Evolutionary conservation across 2,113 vertebrate genomes (phyloP), one percentile per base, ranked within the genome.

Genomic region (Chloroceryle aenea): DNA sequence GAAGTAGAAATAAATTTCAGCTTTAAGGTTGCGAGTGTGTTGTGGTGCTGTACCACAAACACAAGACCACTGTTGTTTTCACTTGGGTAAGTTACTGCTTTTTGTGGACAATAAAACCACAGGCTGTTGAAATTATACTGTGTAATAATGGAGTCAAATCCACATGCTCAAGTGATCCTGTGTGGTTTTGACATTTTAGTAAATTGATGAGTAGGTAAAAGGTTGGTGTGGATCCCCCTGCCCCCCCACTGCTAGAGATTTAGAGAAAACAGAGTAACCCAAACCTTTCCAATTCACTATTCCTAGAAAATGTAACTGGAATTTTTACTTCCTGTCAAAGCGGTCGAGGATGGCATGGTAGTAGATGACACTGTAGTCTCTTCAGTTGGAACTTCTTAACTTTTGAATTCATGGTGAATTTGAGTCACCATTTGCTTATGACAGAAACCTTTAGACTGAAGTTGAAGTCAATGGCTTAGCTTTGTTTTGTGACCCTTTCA

Each of bases 81-180:
- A 30, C 80, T 91, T 88, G 74, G 82, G 62, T 83, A 82, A 95
- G 80, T 91, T 83, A 85, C n/a, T 94, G 83, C 90, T 93, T 91
- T 95, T 90, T 88, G 93, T 93, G 90, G 93, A 93, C 93, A 85
- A 77, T 95, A 96, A 96, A 96, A 95, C 93, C 92, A 75, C 93
- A 92, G 86, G 90, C 92, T 90, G 56, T 87, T 94, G 80, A 93
- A 96, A 96, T 94, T 79, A 88, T 90, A 88, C 86, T 68, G 63
- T 83, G 38, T 85, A 83, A 85, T 93, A 93, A 85, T 91, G 84
- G 84, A 93, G 82, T 81, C 34, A 93, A 95, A 96, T 92, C 80
- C 78, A 74, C 78, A 83, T 67, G 81, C 74, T 68, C 58, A 86
- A 96, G 63, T 50, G 53, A 81, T 86, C 61, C 74, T 81, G 26